These are phyloP conservation scores for Steatornis caripensis DNA, from an alignment of 2,113 vertebrate species.

Conservation along the genomic window DNA sequence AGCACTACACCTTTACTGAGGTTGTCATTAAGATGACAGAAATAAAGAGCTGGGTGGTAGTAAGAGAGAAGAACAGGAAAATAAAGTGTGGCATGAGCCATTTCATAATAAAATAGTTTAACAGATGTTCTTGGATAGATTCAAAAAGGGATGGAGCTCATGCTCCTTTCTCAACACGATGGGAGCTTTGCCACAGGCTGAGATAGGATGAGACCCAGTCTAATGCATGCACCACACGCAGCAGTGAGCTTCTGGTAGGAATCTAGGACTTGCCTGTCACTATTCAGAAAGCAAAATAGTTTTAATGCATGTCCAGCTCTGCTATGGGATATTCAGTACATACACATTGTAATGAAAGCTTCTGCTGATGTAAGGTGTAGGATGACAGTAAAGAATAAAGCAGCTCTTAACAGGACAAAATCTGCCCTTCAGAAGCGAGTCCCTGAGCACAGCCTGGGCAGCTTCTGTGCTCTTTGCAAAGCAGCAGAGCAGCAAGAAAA, in stretches of 20 bases:
- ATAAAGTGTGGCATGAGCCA: background rate
- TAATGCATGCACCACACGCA: background rate
- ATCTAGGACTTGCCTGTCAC: background rate
- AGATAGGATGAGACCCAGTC: background rate
- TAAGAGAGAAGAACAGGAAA: background rate
- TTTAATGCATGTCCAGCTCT: background rate
- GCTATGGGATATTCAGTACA: background rate
- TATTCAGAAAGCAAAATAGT: background rate
- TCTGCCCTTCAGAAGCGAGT: background rate
- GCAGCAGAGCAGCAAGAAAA: background rate
- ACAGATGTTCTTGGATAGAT: background rate
- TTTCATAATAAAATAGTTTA: background rate
- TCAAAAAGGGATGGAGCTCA: background rate
- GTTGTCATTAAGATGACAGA: background rate
- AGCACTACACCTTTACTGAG: background rate
- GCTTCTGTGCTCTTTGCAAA: background rate
- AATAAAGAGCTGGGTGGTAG: background rate
- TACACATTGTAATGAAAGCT: background rate
- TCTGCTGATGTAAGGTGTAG: background rate
- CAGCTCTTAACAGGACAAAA: background rate
- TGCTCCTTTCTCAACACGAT: background rate
- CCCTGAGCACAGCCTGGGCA: background rate
- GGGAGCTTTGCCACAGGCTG: background rate
- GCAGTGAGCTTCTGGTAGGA: background rate
- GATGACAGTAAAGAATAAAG: background rate